Evolutionary conservation across 2,113 vertebrate genomes (phyloP).

Genomic region (Leptobrachium leishanense): DNA sequence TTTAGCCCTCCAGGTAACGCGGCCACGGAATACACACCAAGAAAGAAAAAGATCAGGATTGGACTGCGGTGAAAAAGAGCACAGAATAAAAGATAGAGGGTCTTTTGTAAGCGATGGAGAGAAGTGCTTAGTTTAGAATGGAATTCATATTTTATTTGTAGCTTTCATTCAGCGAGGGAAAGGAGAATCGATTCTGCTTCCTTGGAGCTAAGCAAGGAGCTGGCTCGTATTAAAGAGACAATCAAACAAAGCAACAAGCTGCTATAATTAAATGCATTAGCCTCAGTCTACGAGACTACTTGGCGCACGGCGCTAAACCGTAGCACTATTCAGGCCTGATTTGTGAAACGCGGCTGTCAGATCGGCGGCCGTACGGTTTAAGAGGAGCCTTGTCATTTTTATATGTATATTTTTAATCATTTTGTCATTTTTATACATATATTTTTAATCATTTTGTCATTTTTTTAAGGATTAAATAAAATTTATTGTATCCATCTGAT

Average conservation of each 20-base stretch:
- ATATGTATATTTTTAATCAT: not conserved
- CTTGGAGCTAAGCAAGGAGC: constrained; percentile 39
- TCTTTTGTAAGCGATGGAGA: constrained; percentile 39
- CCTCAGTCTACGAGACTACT: constrained; percentile 41
- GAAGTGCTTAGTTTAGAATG: constrained; percentile 35
- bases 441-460: not conserved
- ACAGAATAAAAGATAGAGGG: constrained; percentile 38
- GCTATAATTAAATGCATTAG: constrained; percentile 48
- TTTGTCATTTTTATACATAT: not conserved
- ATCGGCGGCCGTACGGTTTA: constrained; percentile 26
- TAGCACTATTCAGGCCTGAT: constrained; percentile 42
- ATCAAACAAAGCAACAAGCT: constrained; percentile 46
- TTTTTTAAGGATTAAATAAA: not conserved
- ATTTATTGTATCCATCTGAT: not conserved
- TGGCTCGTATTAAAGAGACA: constrained; percentile 30
- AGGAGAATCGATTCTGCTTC: constrained; percentile 43
- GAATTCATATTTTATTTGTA: constrained; percentile 47
- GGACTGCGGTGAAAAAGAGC: constrained; percentile 22
- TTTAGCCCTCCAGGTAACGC: constrained; percentile 40
- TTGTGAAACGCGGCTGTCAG: constrained; percentile 31
- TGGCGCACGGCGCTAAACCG: constrained; percentile 28
- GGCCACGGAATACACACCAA: constrained; percentile 24
- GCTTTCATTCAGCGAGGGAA: constrained; percentile 44
- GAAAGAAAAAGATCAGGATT: constrained; percentile 14
- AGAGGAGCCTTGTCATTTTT: not conserved